A percentile compares a stretch with the other conserved stretches of the same genome.
Evolutionary conservation across 2,113 vertebrate species (phyloP).

Genomic region (Platichthys stellatus): DNA sequence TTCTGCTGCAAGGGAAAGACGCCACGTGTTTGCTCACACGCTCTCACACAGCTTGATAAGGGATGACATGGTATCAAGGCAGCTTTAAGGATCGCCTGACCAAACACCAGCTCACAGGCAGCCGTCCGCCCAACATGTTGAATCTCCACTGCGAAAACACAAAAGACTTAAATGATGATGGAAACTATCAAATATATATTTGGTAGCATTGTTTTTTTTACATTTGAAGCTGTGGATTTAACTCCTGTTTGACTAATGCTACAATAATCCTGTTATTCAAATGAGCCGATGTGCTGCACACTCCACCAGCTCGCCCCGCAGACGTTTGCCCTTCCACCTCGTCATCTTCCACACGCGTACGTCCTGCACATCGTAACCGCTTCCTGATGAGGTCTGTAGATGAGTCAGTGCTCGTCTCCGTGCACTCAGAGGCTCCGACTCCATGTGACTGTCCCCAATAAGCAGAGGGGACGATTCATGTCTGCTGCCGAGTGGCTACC

Average conservation of each 20-base stretch:
- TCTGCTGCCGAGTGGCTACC: constrained; percentile 10
- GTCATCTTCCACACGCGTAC: background rate
- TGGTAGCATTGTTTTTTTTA: background rate
- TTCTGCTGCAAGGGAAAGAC: background rate
- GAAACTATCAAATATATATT: background rate
- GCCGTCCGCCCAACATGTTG: background rate
- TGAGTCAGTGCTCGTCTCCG: background rate
- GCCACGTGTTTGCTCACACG: constrained; percentile 26
- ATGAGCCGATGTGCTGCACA: background rate
- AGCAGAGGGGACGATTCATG: background rate
- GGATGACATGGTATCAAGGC: constrained; percentile 23
- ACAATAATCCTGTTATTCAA: background rate
- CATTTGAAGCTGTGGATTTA: background rate
- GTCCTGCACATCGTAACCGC: background rate
- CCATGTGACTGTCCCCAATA: background rate
- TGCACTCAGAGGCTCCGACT: background rate
- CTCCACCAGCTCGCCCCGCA: background rate
- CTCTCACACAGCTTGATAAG: constrained; percentile 12
- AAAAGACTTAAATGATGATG: background rate
- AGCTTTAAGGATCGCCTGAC: constrained; percentile 22
- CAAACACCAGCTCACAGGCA: constrained; percentile 1
- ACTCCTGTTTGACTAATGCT: background rate
- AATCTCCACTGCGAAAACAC: background rate
- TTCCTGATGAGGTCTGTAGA: background rate
- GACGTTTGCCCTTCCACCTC: background rate